Evolutionary conservation across 1,140 invertebrate species (phyloP), one percentile per base, ranked within the genome.

Genomic region (Nasonia longicornis): DNA sequence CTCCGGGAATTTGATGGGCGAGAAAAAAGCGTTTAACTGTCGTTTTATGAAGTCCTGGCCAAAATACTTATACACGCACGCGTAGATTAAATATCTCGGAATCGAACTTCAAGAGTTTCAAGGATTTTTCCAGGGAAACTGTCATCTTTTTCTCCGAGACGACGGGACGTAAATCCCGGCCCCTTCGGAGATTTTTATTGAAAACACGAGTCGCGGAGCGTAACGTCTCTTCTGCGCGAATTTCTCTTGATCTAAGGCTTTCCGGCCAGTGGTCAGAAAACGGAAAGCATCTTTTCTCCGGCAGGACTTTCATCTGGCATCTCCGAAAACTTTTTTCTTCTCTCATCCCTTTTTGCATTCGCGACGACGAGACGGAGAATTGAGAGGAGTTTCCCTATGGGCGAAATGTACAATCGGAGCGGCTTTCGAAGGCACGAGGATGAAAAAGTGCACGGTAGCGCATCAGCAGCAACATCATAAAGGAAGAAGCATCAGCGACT

Each of bases 401-500:
- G 84, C 86, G 86, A 87, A 88, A 86, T 58, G 16, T 84, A 87
- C 78, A 83, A 83, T 82, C 85, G 84, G 84, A 86, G 86, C 84
- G 81, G 82, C 80, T 83, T 64, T 79, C 64, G 71, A 74, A 80
- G 78, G 31, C 35, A 48, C 26, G 78, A 77, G 69, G 71, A n/a
- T 35, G 26, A 67, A 66, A 77, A 80, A 63, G 29, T 16, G 29
- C n/a, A 73, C 48, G 79, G 22, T 35, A 70, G 31, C 10, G 63
- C n/a, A 22, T 64, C n/a, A 2, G 10, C 75, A 10, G 35, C 3
- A 11, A 45, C 75, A 64, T 26, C 26, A 70, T 82, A 82, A 79
- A 82, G 84, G 84, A 83, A 80, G 78, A 84, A 80, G 75, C 83
- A 75, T 16, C 52, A 58, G 29, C 85, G 84, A 83, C 84, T 87